A percentile compares a stretch with the other conserved stretches of the same genome.
phyloP scores from a whole-genome alignment of 1,140 invertebrate genomes.

The Scaptomyza pallida region DNA sequence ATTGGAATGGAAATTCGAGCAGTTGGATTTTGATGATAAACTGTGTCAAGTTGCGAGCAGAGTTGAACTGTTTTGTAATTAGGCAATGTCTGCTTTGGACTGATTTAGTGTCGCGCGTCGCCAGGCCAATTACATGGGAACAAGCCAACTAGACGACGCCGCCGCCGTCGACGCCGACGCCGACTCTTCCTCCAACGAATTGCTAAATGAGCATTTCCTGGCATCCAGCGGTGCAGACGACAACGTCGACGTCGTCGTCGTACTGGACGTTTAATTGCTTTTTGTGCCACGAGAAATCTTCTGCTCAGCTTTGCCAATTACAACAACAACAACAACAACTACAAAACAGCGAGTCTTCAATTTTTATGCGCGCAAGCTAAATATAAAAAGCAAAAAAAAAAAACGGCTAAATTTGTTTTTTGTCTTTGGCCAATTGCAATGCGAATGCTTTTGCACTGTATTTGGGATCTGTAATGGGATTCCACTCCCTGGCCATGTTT shows the following conservation, averaged over 20 bases:
- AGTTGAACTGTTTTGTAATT: conserved; percentile 47
- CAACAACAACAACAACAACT: conserved; percentile 38
- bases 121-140: conserved; percentile 71
- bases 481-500: conserved; percentile 49
- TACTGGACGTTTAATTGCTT: conserved; percentile 78
- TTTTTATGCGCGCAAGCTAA: conserved; percentile 57
- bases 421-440: conserved; percentile 54
- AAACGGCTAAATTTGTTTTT: conserved; percentile 46
- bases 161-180: not conserved
- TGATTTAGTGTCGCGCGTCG: conserved; percentile 77
- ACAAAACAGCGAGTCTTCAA: conserved; percentile 54
- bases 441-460: conserved; percentile 11
- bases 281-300: conserved; percentile 76
- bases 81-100: conserved; percentile 74
- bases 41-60: conserved; percentile 67
- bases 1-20: conserved; percentile 61
- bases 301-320: conserved; percentile 41
- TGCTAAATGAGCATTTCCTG: conserved; percentile 84
- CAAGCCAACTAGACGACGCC: conserved; percentile 26
- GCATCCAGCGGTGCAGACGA: conserved; percentile 78
- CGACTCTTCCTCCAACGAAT: conserved; percentile 43
- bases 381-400: conserved; percentile 32
- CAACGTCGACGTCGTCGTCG: conserved; percentile 41
- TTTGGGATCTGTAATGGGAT: conserved; percentile 25
- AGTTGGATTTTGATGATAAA: conserved; percentile 57